Percentiles rank a stretch among this genome's conserved stretches.
Conservation (phyloP, 2,888 invertebrate species). For the Spodoptera exigua region DNA sequence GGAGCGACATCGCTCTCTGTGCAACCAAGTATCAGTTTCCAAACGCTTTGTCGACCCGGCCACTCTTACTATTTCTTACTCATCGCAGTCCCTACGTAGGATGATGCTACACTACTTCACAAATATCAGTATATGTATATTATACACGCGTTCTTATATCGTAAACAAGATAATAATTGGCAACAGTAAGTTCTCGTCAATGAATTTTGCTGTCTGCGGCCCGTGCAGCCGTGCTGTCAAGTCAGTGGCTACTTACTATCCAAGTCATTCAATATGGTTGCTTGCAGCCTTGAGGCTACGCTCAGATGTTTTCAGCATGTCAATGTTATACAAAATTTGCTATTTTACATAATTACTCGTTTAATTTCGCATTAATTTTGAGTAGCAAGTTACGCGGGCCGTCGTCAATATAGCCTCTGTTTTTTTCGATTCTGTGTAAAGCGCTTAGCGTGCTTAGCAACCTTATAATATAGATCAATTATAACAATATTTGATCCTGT, state of each 20-base stretch:
- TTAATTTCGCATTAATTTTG: constrained; percentile 9
- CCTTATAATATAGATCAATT: too few relatives aligned
- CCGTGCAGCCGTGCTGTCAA: constrained; percentile 32
- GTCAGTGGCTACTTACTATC: constrained; percentile 40
- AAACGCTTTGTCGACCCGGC: constrained; percentile 23
- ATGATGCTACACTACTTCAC: too few relatives aligned
- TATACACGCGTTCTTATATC: too few relatives aligned
- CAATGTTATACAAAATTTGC: constrained; percentile 3
- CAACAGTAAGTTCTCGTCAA: constrained; percentile 4
- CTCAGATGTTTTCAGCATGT: constrained; percentile 20
- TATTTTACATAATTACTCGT: constrained; percentile 5
- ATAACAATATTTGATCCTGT: too few relatives aligned
- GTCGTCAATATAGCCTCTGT: too few relatives aligned
- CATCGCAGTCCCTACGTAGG: too few relatives aligned
- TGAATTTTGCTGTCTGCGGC: constrained; percentile 7
- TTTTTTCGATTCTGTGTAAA: too few relatives aligned
- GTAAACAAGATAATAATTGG: too few relatives aligned
- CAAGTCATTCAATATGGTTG: constrained; percentile 50
- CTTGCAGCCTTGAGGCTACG: constrained; percentile 34
- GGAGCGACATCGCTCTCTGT: constrained; percentile 42
- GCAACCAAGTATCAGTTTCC: constrained; percentile 19
- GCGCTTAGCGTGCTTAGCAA: too few relatives aligned
- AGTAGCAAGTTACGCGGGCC: too few relatives aligned
- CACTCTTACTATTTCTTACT: constrained; percentile 13
- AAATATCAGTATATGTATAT: too few relatives aligned